Percentiles rank a stretch among this genome's conserved stretches.
These are phyloP conservation scores for Pterois miles DNA, from an alignment of 2,797 vertebrate species.

Conservation along the genomic window DNA sequence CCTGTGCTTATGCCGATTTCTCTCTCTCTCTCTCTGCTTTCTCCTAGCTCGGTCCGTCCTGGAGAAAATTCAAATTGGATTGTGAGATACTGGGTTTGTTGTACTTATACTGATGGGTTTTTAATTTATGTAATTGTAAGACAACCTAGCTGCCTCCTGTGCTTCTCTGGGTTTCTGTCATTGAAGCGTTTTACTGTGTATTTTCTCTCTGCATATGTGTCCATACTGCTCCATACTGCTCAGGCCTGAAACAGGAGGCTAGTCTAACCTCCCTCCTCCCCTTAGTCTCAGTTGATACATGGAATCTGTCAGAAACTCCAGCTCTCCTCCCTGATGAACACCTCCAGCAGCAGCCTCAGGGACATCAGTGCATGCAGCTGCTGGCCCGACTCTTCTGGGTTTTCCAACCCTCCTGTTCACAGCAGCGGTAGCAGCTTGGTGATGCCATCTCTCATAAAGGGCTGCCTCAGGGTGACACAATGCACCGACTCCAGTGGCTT, in stretches of 20 bases:
- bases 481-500: constrained; percentile 21
- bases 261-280: constrained; percentile 31
- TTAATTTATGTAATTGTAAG: background rate
- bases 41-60: background rate
- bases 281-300: constrained; percentile 52
- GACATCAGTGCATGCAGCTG: constrained; percentile 57
- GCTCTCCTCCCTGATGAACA: constrained; percentile 61
- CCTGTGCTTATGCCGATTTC: constrained; percentile 7
- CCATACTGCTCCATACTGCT: constrained; percentile 5
- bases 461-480: constrained; percentile 15
- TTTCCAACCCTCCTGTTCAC: constrained; percentile 43
- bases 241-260: constrained; percentile 44
- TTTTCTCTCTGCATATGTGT: constrained; percentile 30
- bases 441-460: constrained; percentile 61
- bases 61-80: background rate
- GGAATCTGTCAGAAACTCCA: constrained; percentile 57
- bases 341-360: constrained; percentile 64
- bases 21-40: constrained; percentile 3
- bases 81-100: background rate
- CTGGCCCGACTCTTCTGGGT: constrained; percentile 50
- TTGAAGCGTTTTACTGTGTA: constrained; percentile 12
- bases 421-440: constrained; percentile 56
- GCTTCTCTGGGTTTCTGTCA: background rate
- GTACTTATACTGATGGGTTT: background rate
- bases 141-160: no score